Conservation (phyloP, 2,113 vertebrate species). For the Nipponia nippon region DNA sequence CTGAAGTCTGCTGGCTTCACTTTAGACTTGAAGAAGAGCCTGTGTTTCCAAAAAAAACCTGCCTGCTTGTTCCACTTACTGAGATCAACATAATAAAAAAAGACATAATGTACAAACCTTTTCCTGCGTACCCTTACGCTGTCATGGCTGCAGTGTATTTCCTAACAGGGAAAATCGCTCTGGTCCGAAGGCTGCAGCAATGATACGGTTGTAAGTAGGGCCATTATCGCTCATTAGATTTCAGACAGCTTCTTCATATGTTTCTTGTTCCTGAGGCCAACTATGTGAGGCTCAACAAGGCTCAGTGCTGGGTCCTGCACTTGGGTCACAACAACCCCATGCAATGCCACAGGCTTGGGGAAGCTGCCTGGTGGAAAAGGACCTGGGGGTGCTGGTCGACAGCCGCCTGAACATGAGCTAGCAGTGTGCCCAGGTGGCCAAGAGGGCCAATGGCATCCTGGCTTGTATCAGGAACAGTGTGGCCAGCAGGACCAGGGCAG, state of each 20-base stretch:
- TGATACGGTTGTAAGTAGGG: not conserved
- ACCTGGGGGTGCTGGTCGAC: not conserved
- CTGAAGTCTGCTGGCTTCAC: not conserved
- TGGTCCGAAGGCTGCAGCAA: not conserved
- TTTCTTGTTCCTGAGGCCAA: not conserved
- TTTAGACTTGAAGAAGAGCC: not conserved
- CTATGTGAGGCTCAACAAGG: not conserved
- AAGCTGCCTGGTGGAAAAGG: not conserved
- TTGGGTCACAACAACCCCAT: not conserved
- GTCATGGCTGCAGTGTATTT: not conserved
- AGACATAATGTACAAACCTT: not conserved
- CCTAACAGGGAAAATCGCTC: not conserved
- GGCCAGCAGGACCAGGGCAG: not conserved
- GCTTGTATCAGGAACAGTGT: not conserved
- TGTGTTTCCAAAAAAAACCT: not conserved
- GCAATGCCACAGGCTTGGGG: not conserved
- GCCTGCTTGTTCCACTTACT: not conserved
- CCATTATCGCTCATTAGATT: not conserved
- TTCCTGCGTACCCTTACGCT: not conserved
- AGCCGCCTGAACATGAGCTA: not conserved
- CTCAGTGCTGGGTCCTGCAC: fast-evolving
- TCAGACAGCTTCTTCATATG: not conserved
- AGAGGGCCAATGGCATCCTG: not conserved
- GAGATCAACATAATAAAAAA: not conserved
- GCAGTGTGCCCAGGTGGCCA: not conserved